Percentiles rank a stretch among this genome's conserved stretches.
phyloP scores from a whole-genome alignment of 1,140 invertebrate genomes.

The Drosophila rhopaloa region DNA sequence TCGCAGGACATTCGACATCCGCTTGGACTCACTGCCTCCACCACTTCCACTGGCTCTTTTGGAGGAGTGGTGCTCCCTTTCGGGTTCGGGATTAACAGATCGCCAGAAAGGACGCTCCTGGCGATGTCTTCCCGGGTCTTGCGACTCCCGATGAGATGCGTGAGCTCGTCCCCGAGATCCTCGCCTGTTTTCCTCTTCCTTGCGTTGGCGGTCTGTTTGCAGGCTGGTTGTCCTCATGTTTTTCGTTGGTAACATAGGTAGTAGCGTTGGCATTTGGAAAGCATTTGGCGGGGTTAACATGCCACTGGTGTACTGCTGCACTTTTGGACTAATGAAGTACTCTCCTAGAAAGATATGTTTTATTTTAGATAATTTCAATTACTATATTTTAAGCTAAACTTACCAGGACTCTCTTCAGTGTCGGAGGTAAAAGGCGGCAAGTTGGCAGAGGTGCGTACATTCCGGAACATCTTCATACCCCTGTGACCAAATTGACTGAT shows the following conservation, averaged over 20 bases:
- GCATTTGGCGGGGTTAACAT: background rate
- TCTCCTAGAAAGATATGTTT: constrained; percentile 1
- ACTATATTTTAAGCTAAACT: background rate
- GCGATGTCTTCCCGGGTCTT: background rate
- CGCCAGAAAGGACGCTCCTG: constrained; percentile 4
- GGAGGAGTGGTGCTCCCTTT: background rate
- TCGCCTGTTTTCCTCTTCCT: background rate
- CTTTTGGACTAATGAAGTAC: constrained; percentile 5
- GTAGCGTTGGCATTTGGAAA: background rate
- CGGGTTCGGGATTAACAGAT: background rate
- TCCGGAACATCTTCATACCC: constrained; percentile 1
- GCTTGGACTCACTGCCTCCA: background rate
- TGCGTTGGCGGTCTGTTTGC: background rate
- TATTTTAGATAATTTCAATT: background rate
- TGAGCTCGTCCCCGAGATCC: background rate
- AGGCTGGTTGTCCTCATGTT: background rate
- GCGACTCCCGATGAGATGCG: background rate
- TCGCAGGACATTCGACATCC: background rate
- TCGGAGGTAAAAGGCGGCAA: constrained; percentile 17
- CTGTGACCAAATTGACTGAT: constrained; percentile 7
- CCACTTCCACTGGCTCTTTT: constrained; percentile 1
- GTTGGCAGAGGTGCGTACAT: constrained; percentile 18
- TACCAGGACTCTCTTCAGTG: constrained; percentile 1
- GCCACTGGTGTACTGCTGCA: background rate
- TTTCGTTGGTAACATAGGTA: constrained; percentile 6